Percentiles rank a stretch among this genome's conserved stretches.
Conservation (phyloP, 2,797 vertebrate genomes). For the Scolopax bukidnonensis region DNA sequence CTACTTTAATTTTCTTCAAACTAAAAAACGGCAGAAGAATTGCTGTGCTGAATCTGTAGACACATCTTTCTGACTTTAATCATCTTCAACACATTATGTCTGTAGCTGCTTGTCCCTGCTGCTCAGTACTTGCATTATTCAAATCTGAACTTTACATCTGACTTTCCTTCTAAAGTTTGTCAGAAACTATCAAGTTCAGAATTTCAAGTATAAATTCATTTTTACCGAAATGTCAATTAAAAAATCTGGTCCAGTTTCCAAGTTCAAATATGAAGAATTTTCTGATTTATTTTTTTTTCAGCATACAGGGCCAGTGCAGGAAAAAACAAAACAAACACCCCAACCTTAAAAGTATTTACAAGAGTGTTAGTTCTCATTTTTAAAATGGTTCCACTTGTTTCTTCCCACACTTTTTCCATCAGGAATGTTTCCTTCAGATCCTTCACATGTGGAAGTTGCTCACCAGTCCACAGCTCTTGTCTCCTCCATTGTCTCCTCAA, state of each 20-base stretch:
- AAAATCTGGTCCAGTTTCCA: background rate
- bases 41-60: background rate
- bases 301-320: background rate
- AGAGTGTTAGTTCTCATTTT: background rate
- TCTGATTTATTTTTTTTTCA: background rate
- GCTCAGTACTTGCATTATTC: conserved; percentile 11
- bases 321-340: background rate
- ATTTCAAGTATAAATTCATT: background rate
- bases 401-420: background rate
- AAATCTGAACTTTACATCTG: background rate
- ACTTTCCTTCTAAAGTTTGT: conserved; percentile 9
- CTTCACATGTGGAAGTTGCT: background rate
- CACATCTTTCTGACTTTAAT: background rate
- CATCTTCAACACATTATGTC: background rate
- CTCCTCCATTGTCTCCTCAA: background rate
- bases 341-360: background rate
- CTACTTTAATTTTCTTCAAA: conserved; percentile 24
- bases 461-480: background rate
- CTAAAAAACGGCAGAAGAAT: background rate
- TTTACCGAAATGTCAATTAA: background rate
- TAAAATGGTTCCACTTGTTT: background rate
- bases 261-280: background rate
- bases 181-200: background rate
- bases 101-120: conserved; percentile 9
- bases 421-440: background rate